Evolutionary conservation across 1,140 invertebrate genomes (phyloP).

Genomic region (Neocloeon triangulifer): DNA sequence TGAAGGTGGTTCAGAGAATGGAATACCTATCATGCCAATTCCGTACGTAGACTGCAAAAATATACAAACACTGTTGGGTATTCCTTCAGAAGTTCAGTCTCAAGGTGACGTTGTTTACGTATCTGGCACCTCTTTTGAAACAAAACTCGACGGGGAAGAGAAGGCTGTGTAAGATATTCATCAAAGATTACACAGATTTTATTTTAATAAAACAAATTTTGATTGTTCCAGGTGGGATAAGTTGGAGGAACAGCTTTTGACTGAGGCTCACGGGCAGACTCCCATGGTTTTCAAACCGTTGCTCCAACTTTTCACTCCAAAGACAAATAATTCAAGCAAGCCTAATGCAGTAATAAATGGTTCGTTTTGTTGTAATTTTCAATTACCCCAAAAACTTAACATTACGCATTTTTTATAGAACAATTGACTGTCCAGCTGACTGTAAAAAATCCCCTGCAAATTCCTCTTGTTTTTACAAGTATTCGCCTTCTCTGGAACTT

Average conservation of each 20-base stretch:
- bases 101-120: slow-evolving; percentile 12
- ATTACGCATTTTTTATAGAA: slow-evolving; percentile 33
- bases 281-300: slow-evolving; percentile 59
- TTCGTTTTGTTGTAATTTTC: slow-evolving; percentile 13
- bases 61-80: slow-evolving; percentile 2
- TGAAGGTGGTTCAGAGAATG: too few species aligned
- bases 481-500: slow-evolving; percentile 64
- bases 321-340: slow-evolving; percentile 36
- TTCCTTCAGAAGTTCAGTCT: slow-evolving; percentile 8
- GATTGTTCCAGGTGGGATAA: slow-evolving; percentile 27
- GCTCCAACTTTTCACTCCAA: slow-evolving; percentile 36
- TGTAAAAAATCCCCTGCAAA: slow-evolving; percentile 58
- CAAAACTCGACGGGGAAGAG: slow-evolving; percentile 17
- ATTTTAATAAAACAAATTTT: too few species aligned
- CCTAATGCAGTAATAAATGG: slow-evolving; percentile 47
- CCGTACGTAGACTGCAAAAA: slow-evolving; percentile 8
- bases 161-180: slow-evolving; percentile 16
- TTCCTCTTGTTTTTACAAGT: slow-evolving; percentile 43
- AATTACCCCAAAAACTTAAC: too few species aligned
- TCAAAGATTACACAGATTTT: slow-evolving; percentile 1
- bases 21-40: too few species aligned
- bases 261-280: slow-evolving; percentile 37
- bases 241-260: slow-evolving; percentile 55
- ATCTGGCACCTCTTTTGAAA: slow-evolving; percentile 10
- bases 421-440: slow-evolving; percentile 53